Conservation (phyloP, 2,113 vertebrate species). For the Syrrhaptes paradoxus region DNA sequence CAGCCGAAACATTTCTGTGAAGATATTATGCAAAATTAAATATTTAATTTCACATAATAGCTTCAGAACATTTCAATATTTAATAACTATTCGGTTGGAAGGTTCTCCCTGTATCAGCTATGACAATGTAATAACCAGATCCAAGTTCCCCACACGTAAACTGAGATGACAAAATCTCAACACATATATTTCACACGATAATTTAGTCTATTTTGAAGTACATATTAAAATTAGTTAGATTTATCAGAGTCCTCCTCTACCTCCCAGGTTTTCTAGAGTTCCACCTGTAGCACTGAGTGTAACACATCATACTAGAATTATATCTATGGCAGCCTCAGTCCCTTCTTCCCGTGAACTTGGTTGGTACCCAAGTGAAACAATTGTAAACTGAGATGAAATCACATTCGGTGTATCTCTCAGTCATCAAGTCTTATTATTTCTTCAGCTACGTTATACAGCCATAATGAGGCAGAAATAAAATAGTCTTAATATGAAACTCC, state of each 20-base stretch:
- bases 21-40: conserved; percentile 15
- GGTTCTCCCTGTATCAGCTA: not conserved
- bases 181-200: not conserved
- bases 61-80: conserved; percentile 41
- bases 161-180: not conserved
- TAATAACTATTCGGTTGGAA: conserved; percentile 22
- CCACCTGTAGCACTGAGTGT: no score
- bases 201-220: not conserved
- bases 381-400: not conserved
- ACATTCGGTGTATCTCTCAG: not conserved
- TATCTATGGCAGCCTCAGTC: not conserved
- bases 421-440: not conserved
- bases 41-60: conserved; percentile 28
- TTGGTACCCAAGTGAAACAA: not conserved
- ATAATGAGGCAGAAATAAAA: not conserved
- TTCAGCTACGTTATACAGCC: not conserved
- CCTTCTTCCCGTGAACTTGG: not conserved
- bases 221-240: not conserved
- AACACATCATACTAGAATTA: not conserved
- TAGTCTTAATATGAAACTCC: not conserved
- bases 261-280: not conserved
- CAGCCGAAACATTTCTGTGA: not conserved
- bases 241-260: not conserved
- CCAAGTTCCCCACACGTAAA: not conserved
- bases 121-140: not conserved